Conservation (phyloP, 2,113 vertebrate genomes). For the Microtus richardsoni region DNA sequence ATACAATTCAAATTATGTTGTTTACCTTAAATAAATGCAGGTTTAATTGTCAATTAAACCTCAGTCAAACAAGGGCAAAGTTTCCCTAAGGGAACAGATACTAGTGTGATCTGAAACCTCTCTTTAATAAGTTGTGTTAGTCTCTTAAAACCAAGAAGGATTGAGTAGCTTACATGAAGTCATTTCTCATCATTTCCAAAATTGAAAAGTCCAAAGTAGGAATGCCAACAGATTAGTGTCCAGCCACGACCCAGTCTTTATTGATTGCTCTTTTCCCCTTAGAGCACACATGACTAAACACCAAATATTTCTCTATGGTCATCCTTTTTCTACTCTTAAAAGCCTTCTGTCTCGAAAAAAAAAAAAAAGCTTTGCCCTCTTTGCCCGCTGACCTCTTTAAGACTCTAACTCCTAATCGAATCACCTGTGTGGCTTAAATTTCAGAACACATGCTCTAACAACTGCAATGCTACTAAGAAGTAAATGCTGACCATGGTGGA, state of each 20-base stretch:
- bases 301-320: not conserved
- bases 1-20: not conserved
- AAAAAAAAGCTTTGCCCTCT: not conserved
- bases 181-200: not conserved
- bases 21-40: not conserved
- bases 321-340: not conserved
- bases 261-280: not conserved
- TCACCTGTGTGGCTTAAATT: not conserved
- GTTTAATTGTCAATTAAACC: not conserved
- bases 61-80: not conserved
- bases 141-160: not conserved
- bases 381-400: not conserved
- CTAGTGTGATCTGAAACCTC: not conserved
- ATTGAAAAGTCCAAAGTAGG: not conserved
- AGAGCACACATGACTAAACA: not conserved
- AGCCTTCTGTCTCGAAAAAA: too few species aligned
- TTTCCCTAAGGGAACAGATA: not conserved
- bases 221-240: not conserved
- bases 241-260: rapidly evolving
- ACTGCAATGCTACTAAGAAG: too few species aligned
- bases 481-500: too few species aligned
- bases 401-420: not conserved
- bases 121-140: not conserved
- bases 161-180: not conserved
- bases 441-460: not conserved